A percentile compares a stretch with the other conserved stretches of the same genome.
Conservation (phyloP, 2,797 vertebrate species). For the Clangula hyemalis region DNA sequence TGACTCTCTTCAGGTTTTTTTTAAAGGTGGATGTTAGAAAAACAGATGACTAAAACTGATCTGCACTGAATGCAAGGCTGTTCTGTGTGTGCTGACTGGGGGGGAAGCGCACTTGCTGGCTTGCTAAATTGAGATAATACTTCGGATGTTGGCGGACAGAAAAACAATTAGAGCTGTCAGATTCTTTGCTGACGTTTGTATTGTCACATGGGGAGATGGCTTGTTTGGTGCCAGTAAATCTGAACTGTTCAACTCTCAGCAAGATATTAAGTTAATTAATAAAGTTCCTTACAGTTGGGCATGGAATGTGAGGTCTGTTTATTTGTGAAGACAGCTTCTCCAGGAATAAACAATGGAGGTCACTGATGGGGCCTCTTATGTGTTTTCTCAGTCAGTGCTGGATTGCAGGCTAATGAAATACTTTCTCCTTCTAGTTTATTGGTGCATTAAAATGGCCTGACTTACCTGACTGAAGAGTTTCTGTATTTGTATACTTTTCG, state of each 20-base stretch:
- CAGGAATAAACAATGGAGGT: not conserved
- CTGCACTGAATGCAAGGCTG: not conserved
- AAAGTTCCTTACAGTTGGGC: slow-evolving; percentile 8
- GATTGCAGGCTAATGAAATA: not conserved
- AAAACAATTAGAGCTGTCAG: slow-evolving; percentile 40
- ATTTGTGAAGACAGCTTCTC: not conserved
- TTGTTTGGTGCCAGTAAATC: slow-evolving; percentile 2
- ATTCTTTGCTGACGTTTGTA: slow-evolving; percentile 15
- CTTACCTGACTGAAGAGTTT: not conserved
- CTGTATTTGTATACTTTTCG: not conserved
- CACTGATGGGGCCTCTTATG: not conserved
- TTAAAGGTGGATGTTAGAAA: not conserved
- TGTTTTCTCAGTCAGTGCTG: not conserved
- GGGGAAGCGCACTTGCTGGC: not conserved
- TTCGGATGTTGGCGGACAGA: slow-evolving; percentile 41
- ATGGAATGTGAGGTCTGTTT: slow-evolving; percentile 45
- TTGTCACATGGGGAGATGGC: slow-evolving; percentile 17
- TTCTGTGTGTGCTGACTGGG: not conserved
- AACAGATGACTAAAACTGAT: slow-evolving; percentile 18
- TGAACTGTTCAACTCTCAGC: slow-evolving; percentile 54
- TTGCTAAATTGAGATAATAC: slow-evolving; percentile 61
- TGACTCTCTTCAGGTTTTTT: not conserved
- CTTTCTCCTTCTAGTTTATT: not conserved
- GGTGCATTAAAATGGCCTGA: not conserved
- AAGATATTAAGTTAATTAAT: slow-evolving; percentile 60